Evolutionary conservation across 2,888 invertebrate species (phyloP).

Genomic region (Apeira syringaria): DNA sequence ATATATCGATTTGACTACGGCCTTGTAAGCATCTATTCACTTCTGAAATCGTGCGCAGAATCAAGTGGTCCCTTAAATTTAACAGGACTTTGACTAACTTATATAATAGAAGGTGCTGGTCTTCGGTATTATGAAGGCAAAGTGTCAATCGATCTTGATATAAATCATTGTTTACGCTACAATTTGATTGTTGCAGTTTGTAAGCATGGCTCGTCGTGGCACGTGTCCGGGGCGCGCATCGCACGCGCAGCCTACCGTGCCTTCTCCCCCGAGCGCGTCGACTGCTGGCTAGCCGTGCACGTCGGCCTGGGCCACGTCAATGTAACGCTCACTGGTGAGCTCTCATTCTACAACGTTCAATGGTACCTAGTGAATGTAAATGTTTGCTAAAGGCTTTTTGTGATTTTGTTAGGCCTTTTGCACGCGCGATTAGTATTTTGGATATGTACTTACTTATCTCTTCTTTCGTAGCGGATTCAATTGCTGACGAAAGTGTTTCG

Average conservation of each 20-base stretch:
- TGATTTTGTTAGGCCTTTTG: conserved; percentile 21
- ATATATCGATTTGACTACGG: too few relatives aligned
- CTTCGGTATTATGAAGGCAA: too few relatives aligned
- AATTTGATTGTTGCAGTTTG: conserved; percentile 86
- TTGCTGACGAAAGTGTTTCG: too few relatives aligned
- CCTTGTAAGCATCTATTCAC: too few relatives aligned
- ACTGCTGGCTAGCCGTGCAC: conserved; percentile 95
- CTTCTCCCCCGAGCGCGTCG: conserved; percentile 93
- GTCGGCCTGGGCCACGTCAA: conserved; percentile 97
- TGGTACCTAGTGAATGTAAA: conserved; percentile 36
- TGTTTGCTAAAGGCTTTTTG: conserved; percentile 34
- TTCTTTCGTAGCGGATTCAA: too few relatives aligned
- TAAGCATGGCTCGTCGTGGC: conserved; percentile 96
- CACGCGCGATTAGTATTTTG: conserved; percentile 1
- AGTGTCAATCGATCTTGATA: too few relatives aligned
- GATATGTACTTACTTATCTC: not conserved
- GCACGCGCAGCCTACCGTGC: conserved; percentile 92
- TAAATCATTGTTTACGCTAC: too few relatives aligned
- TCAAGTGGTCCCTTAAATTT: too few relatives aligned
- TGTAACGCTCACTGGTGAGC: conserved; percentile 94
- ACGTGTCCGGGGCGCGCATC: conserved; percentile 92
- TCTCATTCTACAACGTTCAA: conserved; percentile 37
- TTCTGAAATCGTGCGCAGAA: too few relatives aligned
- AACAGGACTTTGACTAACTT: too few relatives aligned
- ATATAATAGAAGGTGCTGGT: too few relatives aligned